Percentiles rank a stretch among this genome's conserved stretches.
Conservation (phyloP, 2,113 vertebrate genomes). For the Lampris incognitus region DNA sequence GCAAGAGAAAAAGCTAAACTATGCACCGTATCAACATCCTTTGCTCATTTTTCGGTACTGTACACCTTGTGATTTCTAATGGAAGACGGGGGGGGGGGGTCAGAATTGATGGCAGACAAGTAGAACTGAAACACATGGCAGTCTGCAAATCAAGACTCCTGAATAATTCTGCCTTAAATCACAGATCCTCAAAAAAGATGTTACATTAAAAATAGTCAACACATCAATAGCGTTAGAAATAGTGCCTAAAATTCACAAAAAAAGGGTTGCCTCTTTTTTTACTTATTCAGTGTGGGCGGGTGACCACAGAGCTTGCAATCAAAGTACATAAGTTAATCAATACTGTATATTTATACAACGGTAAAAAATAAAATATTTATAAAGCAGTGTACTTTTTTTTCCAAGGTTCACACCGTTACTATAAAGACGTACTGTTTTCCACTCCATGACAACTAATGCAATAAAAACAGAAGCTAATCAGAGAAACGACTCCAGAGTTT, state of each 20-base stretch:
- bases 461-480: slow-evolving; percentile 75
- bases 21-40: slow-evolving; percentile 72
- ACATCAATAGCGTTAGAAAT: slow-evolving; percentile 83
- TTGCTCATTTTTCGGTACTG: slow-evolving; percentile 58
- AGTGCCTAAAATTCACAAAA: slow-evolving; percentile 78
- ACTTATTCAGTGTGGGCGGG: slow-evolving; percentile 59
- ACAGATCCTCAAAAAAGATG: slow-evolving; percentile 66
- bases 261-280: slow-evolving; percentile 61
- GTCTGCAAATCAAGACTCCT: slow-evolving; percentile 68
- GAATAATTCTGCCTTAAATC: slow-evolving; percentile 62
- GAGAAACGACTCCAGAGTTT: slow-evolving; percentile 73
- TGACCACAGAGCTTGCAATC: slow-evolving; percentile 76
- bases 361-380: slow-evolving; percentile 86
- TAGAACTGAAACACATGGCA: slow-evolving; percentile 65
- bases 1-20: slow-evolving; percentile 65
- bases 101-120: slow-evolving; percentile 49
- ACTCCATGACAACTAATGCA: slow-evolving; percentile 85
- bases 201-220: slow-evolving; percentile 79
- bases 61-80: slow-evolving; percentile 56
- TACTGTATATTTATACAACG: slow-evolving; percentile 84
- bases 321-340: slow-evolving; percentile 86
- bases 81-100: slow-evolving; percentile 38
- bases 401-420: slow-evolving; percentile 82
- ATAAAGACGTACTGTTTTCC: slow-evolving; percentile 83
- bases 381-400: slow-evolving; percentile 76